Percentiles rank a stretch among this genome's conserved stretches.
These are phyloP conservation scores for Drosophila falleni DNA, from an alignment of 2,888 invertebrate genomes.

Conservation along the genomic window DNA sequence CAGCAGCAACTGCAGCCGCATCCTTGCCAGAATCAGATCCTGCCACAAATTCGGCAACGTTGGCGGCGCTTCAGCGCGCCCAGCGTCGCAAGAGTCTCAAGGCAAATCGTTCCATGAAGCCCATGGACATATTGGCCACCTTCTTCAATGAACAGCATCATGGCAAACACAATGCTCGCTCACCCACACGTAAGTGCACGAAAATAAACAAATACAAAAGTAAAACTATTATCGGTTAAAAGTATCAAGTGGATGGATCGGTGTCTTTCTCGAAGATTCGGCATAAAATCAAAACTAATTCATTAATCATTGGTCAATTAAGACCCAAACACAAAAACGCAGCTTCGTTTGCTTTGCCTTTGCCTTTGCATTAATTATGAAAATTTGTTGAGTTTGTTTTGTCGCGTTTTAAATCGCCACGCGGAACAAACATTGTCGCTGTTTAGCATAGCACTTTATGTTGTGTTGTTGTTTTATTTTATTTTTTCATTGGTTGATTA, in stretches of 20 bases:
- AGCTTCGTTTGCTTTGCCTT: slow-evolving; percentile 29
- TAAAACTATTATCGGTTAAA: not conserved
- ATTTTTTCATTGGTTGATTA: slow-evolving; percentile 20
- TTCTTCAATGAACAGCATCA: slow-evolving; percentile 85
- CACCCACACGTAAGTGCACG: slow-evolving; percentile 86
- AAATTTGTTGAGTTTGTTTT: slow-evolving; percentile 28
- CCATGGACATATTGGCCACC: slow-evolving; percentile 85
- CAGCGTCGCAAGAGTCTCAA: slow-evolving; percentile 82
- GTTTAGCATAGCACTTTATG: slow-evolving; percentile 74
- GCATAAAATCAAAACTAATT: slow-evolving; percentile 11
- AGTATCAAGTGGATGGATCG: no score
- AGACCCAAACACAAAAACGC: slow-evolving; percentile 19
- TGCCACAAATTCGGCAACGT: slow-evolving; percentile 17
- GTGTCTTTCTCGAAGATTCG: slow-evolving; percentile 49
- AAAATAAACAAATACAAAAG: not conserved
- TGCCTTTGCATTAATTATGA: slow-evolving; percentile 61
- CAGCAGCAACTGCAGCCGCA: slow-evolving; percentile 11
- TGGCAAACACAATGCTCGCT: slow-evolving; percentile 83
- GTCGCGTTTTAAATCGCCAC: slow-evolving; percentile 36
- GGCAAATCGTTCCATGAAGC: slow-evolving; percentile 85
- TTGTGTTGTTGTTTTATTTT: slow-evolving; percentile 32
- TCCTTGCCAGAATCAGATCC: slow-evolving; percentile 50
- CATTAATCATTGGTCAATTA: slow-evolving; percentile 38
- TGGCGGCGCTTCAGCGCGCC: slow-evolving; percentile 50
- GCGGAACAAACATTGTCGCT: slow-evolving; percentile 52